Percentiles rank a stretch among this genome's conserved stretches.
phyloP scores from a whole-genome alignment of 2,113 vertebrate species.

The Redunca redunca region DNA sequence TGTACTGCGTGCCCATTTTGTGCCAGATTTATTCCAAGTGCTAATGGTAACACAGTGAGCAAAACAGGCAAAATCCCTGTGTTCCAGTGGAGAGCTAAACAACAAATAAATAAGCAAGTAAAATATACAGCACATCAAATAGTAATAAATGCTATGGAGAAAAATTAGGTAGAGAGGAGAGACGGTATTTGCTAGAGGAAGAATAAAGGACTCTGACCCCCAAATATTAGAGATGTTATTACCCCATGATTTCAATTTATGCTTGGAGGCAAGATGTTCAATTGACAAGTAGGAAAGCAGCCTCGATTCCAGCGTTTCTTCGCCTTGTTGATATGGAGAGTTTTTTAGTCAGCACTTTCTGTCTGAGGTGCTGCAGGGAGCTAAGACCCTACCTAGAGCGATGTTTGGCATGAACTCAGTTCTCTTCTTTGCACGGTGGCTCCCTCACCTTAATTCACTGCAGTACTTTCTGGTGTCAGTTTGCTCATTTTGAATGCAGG shows the following conservation, averaged over 20 bases:
- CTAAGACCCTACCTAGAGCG: background rate
- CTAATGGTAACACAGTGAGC: background rate
- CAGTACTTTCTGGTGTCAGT: background rate
- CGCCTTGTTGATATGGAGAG: background rate
- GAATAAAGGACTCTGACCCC: background rate
- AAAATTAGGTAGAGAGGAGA: background rate
- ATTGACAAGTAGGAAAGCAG: background rate
- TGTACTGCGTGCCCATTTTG: background rate
- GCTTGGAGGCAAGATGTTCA: background rate
- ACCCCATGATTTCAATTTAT: background rate
- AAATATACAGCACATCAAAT: background rate
- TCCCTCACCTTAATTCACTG: background rate
- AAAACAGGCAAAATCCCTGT: background rate
- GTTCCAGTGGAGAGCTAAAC: background rate
- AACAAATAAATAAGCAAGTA: background rate
- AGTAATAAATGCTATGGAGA: background rate
- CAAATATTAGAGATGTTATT: background rate
- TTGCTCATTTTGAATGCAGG: conserved; percentile 7
- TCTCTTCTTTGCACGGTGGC: background rate
- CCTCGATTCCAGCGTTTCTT: background rate
- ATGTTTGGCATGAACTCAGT: background rate
- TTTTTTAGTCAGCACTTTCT: background rate
- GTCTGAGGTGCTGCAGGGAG: background rate
- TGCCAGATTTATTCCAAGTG: background rate
- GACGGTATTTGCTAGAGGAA: background rate